Evolutionary conservation across 2,888 invertebrate genomes (phyloP), one percentile per base, ranked within the genome.

Genomic region (Eupithecia dodoneata): DNA sequence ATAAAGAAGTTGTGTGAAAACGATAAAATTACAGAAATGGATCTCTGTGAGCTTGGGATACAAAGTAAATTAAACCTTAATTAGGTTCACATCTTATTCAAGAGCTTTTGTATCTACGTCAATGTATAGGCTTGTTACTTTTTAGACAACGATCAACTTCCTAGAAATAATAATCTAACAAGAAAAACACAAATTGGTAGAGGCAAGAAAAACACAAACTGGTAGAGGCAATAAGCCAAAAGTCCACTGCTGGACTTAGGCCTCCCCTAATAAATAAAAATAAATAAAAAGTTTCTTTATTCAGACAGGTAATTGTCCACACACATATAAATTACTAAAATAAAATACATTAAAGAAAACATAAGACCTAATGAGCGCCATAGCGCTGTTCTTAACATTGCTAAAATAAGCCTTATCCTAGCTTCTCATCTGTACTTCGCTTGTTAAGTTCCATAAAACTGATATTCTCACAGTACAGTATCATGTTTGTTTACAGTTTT

Each of bases 401-500:
- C 30, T 30, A 0, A 30, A 30, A 30, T 30, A 30, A 30, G 30
- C 30, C 3, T 63, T 0, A 30, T 30, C 10, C 18, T 2, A 63
- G 6, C n/a, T 59, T 18, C n/a, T 55, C 55, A 55, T n/a, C 7
- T 18, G 9, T 18, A 59, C 9, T 18, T 9, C 12, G 30, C 18
- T 30, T 30, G 30, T 30, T 4, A 41, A 41, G 65, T 15, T 67
- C 9, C 2, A 41, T 47, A n/a, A 18, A 18, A 70, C 76, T 78
- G 79, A 82, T 85, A 72, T 87, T 87, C 88, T 15, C 65, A 80
- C 91, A 73, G 85, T 93, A 90, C 92, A 78, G 81, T 82, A 82
- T 81, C 81, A 84, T 85, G 91, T 91, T 92, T 93, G 92, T 93
- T 93, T 86, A 93, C 91, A 87, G 90, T 92, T 94, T 94, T 94